These are phyloP conservation scores for Sisor rabdophorus DNA, from an alignment of 2,113 vertebrate genomes.

Conservation along the genomic window DNA sequence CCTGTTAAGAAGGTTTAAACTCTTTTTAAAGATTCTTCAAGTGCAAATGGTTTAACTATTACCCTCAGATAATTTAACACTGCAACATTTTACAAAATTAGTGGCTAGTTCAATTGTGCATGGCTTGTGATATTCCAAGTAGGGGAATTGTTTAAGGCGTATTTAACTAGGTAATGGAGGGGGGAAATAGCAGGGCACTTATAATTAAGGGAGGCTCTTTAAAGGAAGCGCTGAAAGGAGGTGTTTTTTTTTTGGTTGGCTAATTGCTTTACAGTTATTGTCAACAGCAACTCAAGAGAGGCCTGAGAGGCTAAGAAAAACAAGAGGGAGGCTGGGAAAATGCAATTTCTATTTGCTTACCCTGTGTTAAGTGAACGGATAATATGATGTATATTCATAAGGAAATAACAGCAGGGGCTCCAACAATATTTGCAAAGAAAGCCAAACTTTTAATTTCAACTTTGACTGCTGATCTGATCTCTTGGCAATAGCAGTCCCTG, in stretches of 20 bases:
- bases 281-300: slow-evolving; percentile 36
- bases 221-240: slow-evolving; percentile 35
- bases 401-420: slow-evolving; percentile 43
- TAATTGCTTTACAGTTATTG: slow-evolving; percentile 56
- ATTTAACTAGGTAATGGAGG: slow-evolving; percentile 50
- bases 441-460: slow-evolving; percentile 1
- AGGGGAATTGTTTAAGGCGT: slow-evolving; percentile 5
- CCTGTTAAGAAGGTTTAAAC: neutral
- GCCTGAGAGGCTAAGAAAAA: neutral
- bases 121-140: slow-evolving; percentile 3
- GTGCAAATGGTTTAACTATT: slow-evolving; percentile 18
- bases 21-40: neutral
- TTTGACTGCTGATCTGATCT: slow-evolving; percentile 3
- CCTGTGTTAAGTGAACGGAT: slow-evolving; percentile 18
- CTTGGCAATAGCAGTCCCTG: slow-evolving; percentile 49
- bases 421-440: slow-evolving; percentile 51
- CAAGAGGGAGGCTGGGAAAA: neutral
- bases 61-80: neutral
- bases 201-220: slow-evolving; percentile 48
- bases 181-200: slow-evolving; percentile 19
- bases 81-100: slow-evolving; percentile 7
- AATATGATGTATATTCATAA: slow-evolving; percentile 18
- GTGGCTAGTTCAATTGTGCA: slow-evolving; percentile 13
- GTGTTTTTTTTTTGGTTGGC: slow-evolving; percentile 47
- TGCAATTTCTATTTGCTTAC: neutral